Evolutionary conservation across 2,888 invertebrate species (phyloP).

Genomic region (Hedychridium roseum): DNA sequence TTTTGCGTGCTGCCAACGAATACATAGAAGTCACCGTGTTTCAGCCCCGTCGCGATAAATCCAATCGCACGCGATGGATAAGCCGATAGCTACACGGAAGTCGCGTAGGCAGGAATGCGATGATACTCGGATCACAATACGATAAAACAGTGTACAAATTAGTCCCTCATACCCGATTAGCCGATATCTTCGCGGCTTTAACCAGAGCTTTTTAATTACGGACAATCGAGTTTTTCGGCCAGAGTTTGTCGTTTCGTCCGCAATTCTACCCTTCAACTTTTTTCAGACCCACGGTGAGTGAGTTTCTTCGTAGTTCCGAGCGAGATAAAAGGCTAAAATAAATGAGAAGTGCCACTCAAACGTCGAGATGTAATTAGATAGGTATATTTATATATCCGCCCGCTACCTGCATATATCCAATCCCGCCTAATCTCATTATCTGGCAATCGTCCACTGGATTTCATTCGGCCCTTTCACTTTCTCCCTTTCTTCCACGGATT

Average conservation of each 20-base stretch:
- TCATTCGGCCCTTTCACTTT: constrained; percentile 17
- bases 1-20: constrained; percentile 12
- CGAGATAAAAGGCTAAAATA: constrained; percentile 37
- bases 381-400: constrained; percentile 27
- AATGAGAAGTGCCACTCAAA: constrained; percentile 58
- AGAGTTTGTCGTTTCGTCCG: too few relatives aligned
- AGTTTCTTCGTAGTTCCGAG: constrained; percentile 2
- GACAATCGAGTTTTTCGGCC: too few relatives aligned
- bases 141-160: too few relatives aligned
- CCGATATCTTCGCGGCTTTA: too few relatives aligned
- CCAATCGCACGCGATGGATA: constrained; percentile 48
- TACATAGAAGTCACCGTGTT: constrained; percentile 24
- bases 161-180: too few relatives aligned
- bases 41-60: constrained; percentile 40
- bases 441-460: constrained; percentile 31
- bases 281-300: not conserved
- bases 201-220: too few relatives aligned
- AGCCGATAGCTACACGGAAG: constrained; percentile 47
- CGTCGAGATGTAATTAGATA: constrained; percentile 52
- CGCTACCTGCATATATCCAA: constrained; percentile 33
- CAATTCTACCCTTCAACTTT: too few relatives aligned
- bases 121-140: constrained; percentile 32
- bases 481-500: constrained; percentile 12
- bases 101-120: constrained; percentile 38
- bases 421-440: constrained; percentile 52